Conservation (phyloP, 2,888 invertebrate species). For the Drosophila formosana region DNA sequence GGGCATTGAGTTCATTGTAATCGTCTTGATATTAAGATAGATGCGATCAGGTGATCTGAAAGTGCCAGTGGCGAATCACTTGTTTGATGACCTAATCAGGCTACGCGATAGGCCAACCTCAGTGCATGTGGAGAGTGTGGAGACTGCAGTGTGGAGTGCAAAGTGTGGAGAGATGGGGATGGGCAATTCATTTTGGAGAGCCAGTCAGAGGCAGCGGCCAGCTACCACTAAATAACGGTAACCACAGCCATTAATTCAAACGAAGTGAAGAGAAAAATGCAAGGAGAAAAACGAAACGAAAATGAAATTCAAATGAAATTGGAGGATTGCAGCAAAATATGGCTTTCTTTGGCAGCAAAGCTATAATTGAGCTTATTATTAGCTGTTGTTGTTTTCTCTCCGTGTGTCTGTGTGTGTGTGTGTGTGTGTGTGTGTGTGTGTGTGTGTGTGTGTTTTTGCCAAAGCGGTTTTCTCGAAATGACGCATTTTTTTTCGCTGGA, state of each 20-base stretch:
- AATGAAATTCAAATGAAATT: slow-evolving; percentile 49
- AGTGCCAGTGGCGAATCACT: neutral
- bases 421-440: slow-evolving; percentile 10
- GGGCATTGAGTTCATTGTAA: too few relatives aligned
- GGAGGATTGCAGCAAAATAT: slow-evolving; percentile 29
- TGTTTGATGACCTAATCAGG: neutral
- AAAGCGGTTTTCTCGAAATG: slow-evolving; percentile 49
- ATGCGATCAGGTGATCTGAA: too few relatives aligned
- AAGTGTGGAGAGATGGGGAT: neutral
- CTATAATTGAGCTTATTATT: slow-evolving; percentile 65
- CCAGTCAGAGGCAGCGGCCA: neutral
- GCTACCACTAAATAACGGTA: slow-evolving; percentile 2
- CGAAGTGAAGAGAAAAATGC: neutral
- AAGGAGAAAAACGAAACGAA: neutral
- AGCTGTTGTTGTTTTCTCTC: slow-evolving; percentile 23
- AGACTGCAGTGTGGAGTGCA: neutral
- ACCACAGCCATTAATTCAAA: slow-evolving; percentile 1
- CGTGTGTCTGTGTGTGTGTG: slow-evolving; percentile 10
- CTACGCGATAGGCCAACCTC: neutral
- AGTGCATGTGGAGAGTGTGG: neutral
- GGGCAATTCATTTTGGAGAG: neutral
- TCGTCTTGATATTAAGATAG: too few relatives aligned
- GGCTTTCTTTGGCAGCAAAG: slow-evolving; percentile 5
- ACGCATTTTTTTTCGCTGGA: slow-evolving; percentile 33
- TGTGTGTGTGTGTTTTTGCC: slow-evolving; percentile 13